Evolutionary conservation across 2,113 vertebrate species (phyloP), one percentile per base, ranked within the genome.

Genomic region (Nasalis larvatus): DNA sequence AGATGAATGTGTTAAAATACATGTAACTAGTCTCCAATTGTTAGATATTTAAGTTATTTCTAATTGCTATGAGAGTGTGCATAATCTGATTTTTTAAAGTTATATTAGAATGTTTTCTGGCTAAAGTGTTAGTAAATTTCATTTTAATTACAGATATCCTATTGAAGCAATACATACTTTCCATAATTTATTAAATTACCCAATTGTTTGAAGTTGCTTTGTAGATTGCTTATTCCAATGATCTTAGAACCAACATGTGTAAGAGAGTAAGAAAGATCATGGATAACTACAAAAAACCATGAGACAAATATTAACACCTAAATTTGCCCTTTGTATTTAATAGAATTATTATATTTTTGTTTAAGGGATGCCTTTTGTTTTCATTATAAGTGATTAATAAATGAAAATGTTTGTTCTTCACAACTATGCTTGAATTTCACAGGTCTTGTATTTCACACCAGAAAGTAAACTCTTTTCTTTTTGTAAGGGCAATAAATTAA

Each of bases 341-440:
- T 35, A 71, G 60, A 35, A 89, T 94, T 77, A 86, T 92, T 60
- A 40, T n/a, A 86, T 94, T 42, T 71, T 96, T 97, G 42, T 92
- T 97, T 35, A 95, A 77, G 54, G 37, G 20, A 60, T 78, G 42
- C 23, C 47, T 93, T 96, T 96, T 69, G 66, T 80, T 95, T 97
- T 95, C 45, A 60, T 92, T 95, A 78, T 35, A 76, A 76, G 14
- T 60, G 60, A 92, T 92, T 95, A 96, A 97, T 95, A 97, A 89
- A 93, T 52, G 17, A 87, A 96, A 97, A 97, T 94, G 87, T 97
- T 95, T 95, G 86, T 78, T 76, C 95, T 97, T 97, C 91, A 93
- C 80, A 97, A 95, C 56, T 96, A 60, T 49, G 56, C 49, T 95
- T 96, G 56, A 97, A 97, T 96, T 95, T 97, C 94, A 95, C 78